Conservation (phyloP, 2,888 invertebrate genomes). For the Lepidonotus clava region DNA sequence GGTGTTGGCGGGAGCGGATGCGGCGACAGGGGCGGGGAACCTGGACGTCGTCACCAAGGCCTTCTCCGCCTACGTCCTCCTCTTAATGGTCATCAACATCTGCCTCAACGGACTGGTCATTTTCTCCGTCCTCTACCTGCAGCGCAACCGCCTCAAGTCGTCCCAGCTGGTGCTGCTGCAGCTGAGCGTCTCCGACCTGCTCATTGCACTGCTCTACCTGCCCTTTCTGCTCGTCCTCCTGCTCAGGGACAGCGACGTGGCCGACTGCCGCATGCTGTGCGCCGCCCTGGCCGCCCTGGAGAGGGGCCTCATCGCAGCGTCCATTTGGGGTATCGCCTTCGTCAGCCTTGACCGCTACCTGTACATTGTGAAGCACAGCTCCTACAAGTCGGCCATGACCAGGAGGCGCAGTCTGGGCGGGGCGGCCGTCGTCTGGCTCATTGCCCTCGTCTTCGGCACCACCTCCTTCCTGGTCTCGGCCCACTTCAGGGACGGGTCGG, state of each 20-base stretch:
- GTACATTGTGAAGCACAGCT: slow-evolving; percentile 52
- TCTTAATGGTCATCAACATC: slow-evolving; percentile 40
- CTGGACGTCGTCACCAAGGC: slow-evolving; percentile 13
- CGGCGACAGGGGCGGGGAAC: not conserved
- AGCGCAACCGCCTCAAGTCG: slow-evolving; percentile 5
- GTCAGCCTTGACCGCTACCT: slow-evolving; percentile 53
- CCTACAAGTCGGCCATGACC: slow-evolving; percentile 39
- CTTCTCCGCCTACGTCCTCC: slow-evolving; percentile 16
- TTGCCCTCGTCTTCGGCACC: slow-evolving; percentile 16
- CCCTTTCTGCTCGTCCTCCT: slow-evolving; percentile 45
- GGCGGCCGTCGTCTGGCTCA: slow-evolving; percentile 6
- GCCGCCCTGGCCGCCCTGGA: slow-evolving; percentile 41
- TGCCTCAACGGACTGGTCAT: slow-evolving; percentile 21
- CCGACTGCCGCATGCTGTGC: slow-evolving; percentile 48
- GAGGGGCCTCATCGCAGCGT: slow-evolving; percentile 21
- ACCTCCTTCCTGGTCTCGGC: slow-evolving; percentile 32
- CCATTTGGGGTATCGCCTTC: slow-evolving; percentile 54
- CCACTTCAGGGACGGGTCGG: not conserved
- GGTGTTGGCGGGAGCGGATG: not conserved
- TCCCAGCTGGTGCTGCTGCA: slow-evolving; percentile 27
- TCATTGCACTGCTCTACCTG: slow-evolving; percentile 44
- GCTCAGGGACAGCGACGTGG: not conserved
- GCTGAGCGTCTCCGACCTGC: slow-evolving; percentile 47
- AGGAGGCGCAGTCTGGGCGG: not conserved
- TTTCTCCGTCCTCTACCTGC: slow-evolving; percentile 34